phyloP scores from a whole-genome alignment of 2,888 invertebrate genomes.

The Eupithecia exiguata region DNA sequence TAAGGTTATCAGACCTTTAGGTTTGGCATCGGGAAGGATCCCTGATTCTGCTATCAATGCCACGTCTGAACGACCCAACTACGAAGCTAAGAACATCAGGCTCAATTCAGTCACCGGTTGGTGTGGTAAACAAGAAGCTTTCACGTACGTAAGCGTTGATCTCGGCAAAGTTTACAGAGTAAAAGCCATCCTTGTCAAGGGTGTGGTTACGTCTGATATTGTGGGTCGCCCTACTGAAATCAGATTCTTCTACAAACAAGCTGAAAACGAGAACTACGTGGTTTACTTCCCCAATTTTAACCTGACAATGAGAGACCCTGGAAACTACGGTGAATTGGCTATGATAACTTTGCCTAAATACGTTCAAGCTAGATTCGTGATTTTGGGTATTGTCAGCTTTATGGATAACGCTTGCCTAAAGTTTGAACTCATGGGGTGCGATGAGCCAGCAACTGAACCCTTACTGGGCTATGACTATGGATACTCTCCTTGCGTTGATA shows the following conservation, averaged over 20 bases:
- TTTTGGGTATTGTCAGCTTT: slow-evolving; percentile 97
- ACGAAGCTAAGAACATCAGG: slow-evolving; percentile 94
- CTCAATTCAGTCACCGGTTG: slow-evolving; percentile 97
- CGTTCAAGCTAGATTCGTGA: slow-evolving; percentile 96
- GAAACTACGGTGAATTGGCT: slow-evolving; percentile 96
- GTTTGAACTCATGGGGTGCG: slow-evolving; percentile 98
- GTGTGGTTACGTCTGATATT: slow-evolving; percentile 96
- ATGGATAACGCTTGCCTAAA: slow-evolving; percentile 98
- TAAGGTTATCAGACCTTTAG: slow-evolving; percentile 94
- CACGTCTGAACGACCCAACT: slow-evolving; percentile 96
- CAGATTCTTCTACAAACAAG: slow-evolving; percentile 97
- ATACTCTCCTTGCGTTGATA: slow-evolving; percentile 96
- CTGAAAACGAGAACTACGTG: slow-evolving; percentile 96
- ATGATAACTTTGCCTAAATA: slow-evolving; percentile 98
- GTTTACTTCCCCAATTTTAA: slow-evolving; percentile 99
- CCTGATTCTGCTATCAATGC: slow-evolving; percentile 98
- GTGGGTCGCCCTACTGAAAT: slow-evolving; percentile 98
- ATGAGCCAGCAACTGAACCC: slow-evolving; percentile 92
- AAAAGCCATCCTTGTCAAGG: slow-evolving; percentile 96
- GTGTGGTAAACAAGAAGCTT: slow-evolving; percentile 98
- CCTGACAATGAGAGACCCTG: slow-evolving; percentile 96
- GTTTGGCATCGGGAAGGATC: slow-evolving; percentile 94
- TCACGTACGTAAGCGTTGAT: slow-evolving; percentile 97
- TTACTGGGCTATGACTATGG: slow-evolving; percentile 96
- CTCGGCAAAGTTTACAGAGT: slow-evolving; percentile 96